Percentiles rank a stretch among this genome's conserved stretches.
phyloP scores from a whole-genome alignment of 2,113 vertebrate species.

The Mormyrus lacerda region DNA sequence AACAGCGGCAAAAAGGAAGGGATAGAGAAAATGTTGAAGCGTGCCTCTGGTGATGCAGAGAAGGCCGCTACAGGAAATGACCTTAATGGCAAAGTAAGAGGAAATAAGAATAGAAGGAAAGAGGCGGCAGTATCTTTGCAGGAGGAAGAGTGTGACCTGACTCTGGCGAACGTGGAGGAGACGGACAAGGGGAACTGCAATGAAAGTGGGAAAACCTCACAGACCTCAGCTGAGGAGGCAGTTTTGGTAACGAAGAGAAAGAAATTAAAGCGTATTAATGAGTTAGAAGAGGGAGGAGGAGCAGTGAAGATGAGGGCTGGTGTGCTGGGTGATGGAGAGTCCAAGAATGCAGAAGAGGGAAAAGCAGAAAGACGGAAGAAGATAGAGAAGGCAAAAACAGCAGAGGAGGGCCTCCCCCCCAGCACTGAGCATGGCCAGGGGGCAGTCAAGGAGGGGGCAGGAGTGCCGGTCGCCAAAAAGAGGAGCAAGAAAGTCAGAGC shows the following conservation, averaged over 20 bases:
- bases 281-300: background rate
- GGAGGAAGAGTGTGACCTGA: background rate
- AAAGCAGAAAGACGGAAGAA: background rate
- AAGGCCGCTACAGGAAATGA: background rate
- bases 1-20: background rate
- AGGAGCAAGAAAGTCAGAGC: background rate
- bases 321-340: background rate
- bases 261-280: background rate
- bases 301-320: background rate
- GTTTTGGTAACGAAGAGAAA: background rate
- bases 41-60: background rate
- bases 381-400: background rate
- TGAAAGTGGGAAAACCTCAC: background rate
- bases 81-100: background rate
- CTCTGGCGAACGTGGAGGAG: background rate
- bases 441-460: background rate
- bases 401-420: background rate
- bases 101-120: background rate
- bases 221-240: background rate
- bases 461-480: background rate
- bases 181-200: background rate
- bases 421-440: background rate
- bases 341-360: background rate
- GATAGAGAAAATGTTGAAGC: background rate
- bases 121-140: background rate